Evolutionary conservation across 2,113 vertebrate species (phyloP), one percentile per base, ranked within the genome.

Genomic region (Prochilodus magdalenae): DNA sequence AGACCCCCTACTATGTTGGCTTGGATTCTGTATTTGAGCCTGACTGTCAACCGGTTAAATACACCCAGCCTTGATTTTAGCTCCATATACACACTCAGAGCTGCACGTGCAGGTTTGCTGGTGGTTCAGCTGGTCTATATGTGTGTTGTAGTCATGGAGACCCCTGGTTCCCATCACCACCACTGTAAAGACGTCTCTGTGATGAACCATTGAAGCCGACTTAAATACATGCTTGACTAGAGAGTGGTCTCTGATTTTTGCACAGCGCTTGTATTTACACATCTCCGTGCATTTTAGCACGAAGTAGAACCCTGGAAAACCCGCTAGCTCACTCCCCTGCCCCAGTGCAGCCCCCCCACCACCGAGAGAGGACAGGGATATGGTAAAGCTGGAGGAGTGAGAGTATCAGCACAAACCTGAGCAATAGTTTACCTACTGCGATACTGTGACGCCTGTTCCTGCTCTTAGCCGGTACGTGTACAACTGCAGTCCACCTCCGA

Each of bases 391-490:
- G 75, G 80, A 75, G 44, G 47, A 84, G 79, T 83, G 69, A 85
- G 53, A 88, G 78, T 87, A 89, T 86, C 85, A 85, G 79, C 86
- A 81, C 85, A 67, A 89, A 76, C 86, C 85, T 80, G 85, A 93
- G 92, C 91, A 93, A 94, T 94, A 94, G 87, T 86, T 57, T 82
- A 90, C 83, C 85, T 90, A 92, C 92, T 93, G 87, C 87, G 83
- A 94, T 91, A 94, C 92, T 93, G 92, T 92, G 92, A 94, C 87
- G 84, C 75, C 36, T 71, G 69, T 79, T 77, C 84, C 84, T 87
- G 86, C 84, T 91, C 90, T 90, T 85, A 74, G 86, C 81, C 85
- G 69, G 8, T 84, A 66, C 40, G 4, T 44, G 40, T 11, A 44
- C 40, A 1, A 20, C 81, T 85, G 66, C 63, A 57, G 15, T 75